phyloP scores from a whole-genome alignment of 1,140 invertebrate genomes.

The Drosophila busckii region DNA sequence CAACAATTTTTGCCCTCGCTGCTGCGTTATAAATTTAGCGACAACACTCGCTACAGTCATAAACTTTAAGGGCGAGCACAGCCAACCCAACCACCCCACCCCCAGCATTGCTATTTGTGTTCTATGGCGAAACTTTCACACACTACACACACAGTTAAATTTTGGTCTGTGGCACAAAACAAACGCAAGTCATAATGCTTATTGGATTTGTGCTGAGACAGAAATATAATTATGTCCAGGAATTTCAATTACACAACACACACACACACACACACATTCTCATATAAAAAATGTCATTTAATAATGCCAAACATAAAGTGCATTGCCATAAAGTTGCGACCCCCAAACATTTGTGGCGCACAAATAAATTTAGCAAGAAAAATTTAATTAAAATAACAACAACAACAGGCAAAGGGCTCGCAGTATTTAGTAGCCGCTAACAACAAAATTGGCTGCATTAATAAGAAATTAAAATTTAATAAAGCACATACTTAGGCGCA shows the following conservation, averaged over 20 bases:
- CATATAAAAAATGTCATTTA: constrained; percentile 22
- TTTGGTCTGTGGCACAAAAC: constrained; percentile 21
- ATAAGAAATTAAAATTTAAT: constrained; percentile 71
- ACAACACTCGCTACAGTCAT: constrained; percentile 61
- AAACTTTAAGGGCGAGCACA: constrained; percentile 61
- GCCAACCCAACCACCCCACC: constrained; percentile 17
- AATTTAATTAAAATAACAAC: constrained; percentile 59
- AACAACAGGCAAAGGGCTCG: background rate
- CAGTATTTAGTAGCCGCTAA: constrained; percentile 4
- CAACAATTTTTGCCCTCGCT: constrained; percentile 49
- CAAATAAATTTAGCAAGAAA: constrained; percentile 59
- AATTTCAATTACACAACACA: constrained; percentile 67
- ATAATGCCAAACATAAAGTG: constrained; percentile 23
- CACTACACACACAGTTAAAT: constrained; percentile 39
- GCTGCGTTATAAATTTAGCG: constrained; percentile 41
- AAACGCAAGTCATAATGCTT: constrained; percentile 68
- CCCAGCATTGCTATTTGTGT: constrained; percentile 23
- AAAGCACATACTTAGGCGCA: constrained; percentile 56
- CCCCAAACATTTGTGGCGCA: constrained; percentile 22
- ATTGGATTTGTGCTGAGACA: constrained; percentile 60
- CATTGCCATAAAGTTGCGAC: constrained; percentile 7
- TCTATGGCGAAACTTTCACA: constrained; percentile 26
- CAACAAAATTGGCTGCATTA: constrained; percentile 51
- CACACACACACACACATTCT: constrained; percentile 10
- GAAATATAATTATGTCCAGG: constrained; percentile 66